A percentile compares a stretch with the other conserved stretches of the same genome.
Evolutionary conservation across 2,797 vertebrate genomes (phyloP).

Genomic region (Chaenodraco wilsoni): DNA sequence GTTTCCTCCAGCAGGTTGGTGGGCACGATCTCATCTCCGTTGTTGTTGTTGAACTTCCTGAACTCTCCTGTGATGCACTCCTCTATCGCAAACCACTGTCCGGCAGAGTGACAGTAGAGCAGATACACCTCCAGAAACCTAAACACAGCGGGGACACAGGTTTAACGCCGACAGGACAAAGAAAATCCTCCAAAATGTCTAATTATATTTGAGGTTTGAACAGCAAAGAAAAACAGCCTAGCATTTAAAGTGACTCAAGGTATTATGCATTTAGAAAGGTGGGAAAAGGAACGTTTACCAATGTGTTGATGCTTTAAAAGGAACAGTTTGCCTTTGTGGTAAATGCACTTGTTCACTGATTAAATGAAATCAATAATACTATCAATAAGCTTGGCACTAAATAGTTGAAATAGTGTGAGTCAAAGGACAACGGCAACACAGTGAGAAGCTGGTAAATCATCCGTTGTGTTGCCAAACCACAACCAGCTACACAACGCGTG

Average conservation of each 20-base stretch:
- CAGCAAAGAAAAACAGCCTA: background rate
- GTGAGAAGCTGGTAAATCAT: background rate
- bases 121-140: slow-evolving; percentile 98
- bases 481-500: background rate
- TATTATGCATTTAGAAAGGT: no score
- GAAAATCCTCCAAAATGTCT: no score
- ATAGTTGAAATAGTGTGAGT: background rate
- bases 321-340: background rate
- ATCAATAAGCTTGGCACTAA: background rate
- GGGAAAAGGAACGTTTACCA: background rate
- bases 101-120: slow-evolving; percentile 98
- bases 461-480: slow-evolving; percentile 9
- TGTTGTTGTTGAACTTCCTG: slow-evolving; percentile 99
- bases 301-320: background rate
- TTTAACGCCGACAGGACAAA: no score
- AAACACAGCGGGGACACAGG: slow-evolving; percentile 2
- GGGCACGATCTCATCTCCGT: slow-evolving; percentile 97
- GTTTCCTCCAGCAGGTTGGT: slow-evolving; percentile 97
- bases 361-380: background rate
- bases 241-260: background rate
- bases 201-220: background rate
- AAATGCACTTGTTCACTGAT: background rate
- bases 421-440: no score
- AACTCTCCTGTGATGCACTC: slow-evolving; percentile 99
- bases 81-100: slow-evolving; percentile 98